Evolutionary conservation across 2,888 invertebrate genomes (phyloP).

Genomic region (Heliconius ismenius): DNA sequence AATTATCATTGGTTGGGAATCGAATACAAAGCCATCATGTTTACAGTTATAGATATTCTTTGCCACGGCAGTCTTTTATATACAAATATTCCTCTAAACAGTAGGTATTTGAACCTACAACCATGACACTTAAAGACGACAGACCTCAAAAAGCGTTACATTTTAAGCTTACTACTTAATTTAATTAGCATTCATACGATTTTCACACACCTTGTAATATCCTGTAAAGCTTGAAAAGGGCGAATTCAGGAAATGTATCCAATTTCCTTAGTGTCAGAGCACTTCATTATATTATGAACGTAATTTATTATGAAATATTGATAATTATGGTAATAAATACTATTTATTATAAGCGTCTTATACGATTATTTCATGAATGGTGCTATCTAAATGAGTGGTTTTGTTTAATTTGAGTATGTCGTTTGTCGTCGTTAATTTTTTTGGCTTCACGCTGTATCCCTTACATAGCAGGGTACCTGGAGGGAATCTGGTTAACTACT

Average conservation of each 20-base stretch:
- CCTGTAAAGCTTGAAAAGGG: slow-evolving; percentile 35
- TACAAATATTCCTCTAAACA: too few relatives aligned
- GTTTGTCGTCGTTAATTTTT: neutral
- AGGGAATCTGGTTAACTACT: too few relatives aligned
- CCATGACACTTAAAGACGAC: neutral
- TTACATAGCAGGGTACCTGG: too few relatives aligned
- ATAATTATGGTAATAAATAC: slow-evolving; percentile 11
- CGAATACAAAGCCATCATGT: too few relatives aligned
- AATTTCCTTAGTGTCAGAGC: slow-evolving; percentile 48
- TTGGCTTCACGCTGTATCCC: too few relatives aligned
- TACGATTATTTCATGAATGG: neutral
- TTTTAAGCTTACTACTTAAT: neutral
- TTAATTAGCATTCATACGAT: slow-evolving; percentile 15
- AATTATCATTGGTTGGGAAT: too few relatives aligned
- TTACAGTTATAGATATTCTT: too few relatives aligned
- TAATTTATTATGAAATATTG: slow-evolving; percentile 41
- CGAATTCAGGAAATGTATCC: slow-evolving; percentile 46
- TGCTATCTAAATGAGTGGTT: neutral
- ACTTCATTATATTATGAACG: slow-evolving; percentile 44
- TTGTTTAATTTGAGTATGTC: neutral
- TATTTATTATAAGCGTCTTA: neutral
- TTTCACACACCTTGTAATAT: slow-evolving; percentile 27
- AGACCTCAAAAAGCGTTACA: neutral
- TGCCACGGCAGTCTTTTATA: too few relatives aligned
- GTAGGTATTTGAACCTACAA: too few relatives aligned